Evolutionary conservation across 2,888 invertebrate species (phyloP).

Genomic region (Rhodophaea formosa): DNA sequence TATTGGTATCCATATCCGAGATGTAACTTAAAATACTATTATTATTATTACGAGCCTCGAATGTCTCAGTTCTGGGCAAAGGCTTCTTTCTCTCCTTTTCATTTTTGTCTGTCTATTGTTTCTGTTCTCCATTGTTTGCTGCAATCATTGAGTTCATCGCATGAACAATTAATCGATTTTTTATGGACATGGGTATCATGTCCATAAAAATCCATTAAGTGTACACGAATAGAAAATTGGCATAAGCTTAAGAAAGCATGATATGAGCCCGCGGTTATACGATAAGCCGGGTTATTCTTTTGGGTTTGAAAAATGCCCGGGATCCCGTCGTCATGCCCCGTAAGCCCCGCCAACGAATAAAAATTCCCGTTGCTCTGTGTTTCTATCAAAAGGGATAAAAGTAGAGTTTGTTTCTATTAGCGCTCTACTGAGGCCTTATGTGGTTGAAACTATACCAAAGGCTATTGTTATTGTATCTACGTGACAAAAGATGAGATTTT

Average conservation of each 20-base stretch:
- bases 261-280: slow-evolving; percentile 24
- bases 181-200: no score
- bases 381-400: slow-evolving; percentile 54
- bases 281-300: slow-evolving; percentile 19
- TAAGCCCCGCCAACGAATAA: slow-evolving; percentile 40
- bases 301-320: slow-evolving; percentile 34
- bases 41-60: no score
- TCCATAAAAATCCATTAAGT: slow-evolving; percentile 12
- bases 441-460: not conserved
- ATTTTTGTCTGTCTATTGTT: no score
- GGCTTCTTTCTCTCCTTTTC: no score
- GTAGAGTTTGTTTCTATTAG: slow-evolving; percentile 45
- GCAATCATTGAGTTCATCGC: no score
- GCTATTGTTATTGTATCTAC: no score
- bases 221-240: slow-evolving; percentile 22
- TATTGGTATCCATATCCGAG: no score
- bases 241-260: slow-evolving; percentile 8
- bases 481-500: no score
- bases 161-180: no score
- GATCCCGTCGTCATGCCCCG: slow-evolving; percentile 34
- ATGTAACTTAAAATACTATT: no score
- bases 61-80: no score
- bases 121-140: no score
- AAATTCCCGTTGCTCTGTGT: slow-evolving; percentile 44
- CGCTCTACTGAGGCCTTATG: not conserved